Percentiles rank a stretch among this genome's conserved stretches.
phyloP scores from a whole-genome alignment of 2,113 vertebrate species.

The Scytalopus superciliaris region DNA sequence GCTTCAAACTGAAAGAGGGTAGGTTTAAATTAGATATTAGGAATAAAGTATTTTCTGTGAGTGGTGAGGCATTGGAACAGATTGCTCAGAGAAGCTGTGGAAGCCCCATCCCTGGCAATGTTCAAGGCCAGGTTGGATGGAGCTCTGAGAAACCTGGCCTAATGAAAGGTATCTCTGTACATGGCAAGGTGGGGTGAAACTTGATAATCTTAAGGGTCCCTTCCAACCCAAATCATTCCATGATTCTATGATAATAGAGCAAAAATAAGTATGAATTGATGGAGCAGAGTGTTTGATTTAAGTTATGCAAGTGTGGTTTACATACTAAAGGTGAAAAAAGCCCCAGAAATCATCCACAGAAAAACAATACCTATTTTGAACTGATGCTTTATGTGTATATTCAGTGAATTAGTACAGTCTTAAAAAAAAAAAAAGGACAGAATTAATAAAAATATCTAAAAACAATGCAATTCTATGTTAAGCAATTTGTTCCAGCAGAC shows the following conservation, averaged over 20 bases:
- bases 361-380: background rate
- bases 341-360: background rate
- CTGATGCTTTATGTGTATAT: background rate
- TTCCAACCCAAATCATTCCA: background rate
- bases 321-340: background rate
- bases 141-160: background rate
- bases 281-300: background rate
- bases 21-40: background rate
- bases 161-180: fast-evolving
- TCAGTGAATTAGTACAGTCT: background rate
- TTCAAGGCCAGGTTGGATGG: background rate
- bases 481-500: background rate
- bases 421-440: background rate
- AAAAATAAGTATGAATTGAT: background rate
- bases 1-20: background rate
- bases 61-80: background rate
- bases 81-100: background rate
- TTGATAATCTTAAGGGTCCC: background rate
- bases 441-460: background rate
- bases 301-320: background rate
- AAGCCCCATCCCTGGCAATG: background rate
- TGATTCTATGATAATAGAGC: background rate
- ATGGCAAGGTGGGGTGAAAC: background rate
- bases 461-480: background rate
- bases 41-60: background rate